A percentile compares a stretch with the other conserved stretches of the same genome.
Conservation (phyloP, 2,888 invertebrate species). For the Mellilla xanthometata region DNA sequence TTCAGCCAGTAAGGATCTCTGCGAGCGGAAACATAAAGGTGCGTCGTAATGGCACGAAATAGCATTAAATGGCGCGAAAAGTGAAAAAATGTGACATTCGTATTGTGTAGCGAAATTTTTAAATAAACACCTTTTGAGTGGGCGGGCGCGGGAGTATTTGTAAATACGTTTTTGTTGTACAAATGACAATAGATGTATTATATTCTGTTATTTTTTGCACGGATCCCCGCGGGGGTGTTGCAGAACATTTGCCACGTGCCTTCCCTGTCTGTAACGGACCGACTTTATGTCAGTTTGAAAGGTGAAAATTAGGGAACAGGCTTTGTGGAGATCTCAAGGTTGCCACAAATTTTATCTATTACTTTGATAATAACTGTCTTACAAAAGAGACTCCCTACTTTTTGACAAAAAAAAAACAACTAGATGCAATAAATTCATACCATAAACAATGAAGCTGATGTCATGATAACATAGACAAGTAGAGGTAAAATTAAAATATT, state of each 20-base stretch:
- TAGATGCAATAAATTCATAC: too few relatives aligned
- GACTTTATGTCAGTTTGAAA: slow-evolving; percentile 25
- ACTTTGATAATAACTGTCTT: too few relatives aligned
- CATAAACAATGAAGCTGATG: too few relatives aligned
- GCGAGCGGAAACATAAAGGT: slow-evolving; percentile 33
- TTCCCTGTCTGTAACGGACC: slow-evolving; percentile 34
- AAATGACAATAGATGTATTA: slow-evolving; percentile 47
- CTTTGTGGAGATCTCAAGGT: slow-evolving; percentile 2
- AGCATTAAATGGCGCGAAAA: slow-evolving; percentile 80
- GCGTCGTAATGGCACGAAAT: slow-evolving; percentile 60
- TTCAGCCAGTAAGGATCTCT: slow-evolving; percentile 30
- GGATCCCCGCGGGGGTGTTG: slow-evolving; percentile 41
- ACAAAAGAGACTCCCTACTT: too few relatives aligned
- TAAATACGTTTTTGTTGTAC: slow-evolving; percentile 76
- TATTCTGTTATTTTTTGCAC: slow-evolving; percentile 43
- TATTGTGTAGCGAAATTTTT: slow-evolving; percentile 70
- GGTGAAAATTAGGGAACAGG: slow-evolving; percentile 29
- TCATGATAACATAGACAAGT: too few relatives aligned
- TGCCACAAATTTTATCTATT: too few relatives aligned
- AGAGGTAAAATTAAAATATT: too few relatives aligned
- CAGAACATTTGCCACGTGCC: slow-evolving; percentile 48
- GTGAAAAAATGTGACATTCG: slow-evolving; percentile 69
- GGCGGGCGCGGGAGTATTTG: slow-evolving; percentile 78
- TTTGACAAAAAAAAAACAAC: too few relatives aligned
- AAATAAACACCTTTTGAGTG: slow-evolving; percentile 82